Evolutionary conservation across 2,888 invertebrate species (phyloP).

Genomic region (Trimorus sp.): DNA sequence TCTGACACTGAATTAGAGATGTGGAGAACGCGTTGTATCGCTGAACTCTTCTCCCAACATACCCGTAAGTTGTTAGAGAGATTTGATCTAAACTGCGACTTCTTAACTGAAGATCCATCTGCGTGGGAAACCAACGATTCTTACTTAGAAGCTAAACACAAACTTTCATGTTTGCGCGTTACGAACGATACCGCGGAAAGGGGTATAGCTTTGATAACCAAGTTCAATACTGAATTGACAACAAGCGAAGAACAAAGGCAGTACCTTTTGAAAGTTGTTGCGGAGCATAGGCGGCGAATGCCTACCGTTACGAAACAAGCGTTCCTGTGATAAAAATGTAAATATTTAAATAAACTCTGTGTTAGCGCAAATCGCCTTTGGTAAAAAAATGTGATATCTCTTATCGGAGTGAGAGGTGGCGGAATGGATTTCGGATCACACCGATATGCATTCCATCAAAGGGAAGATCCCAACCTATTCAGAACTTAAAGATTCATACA

Average conservation of each 20-base stretch:
- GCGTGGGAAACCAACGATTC: not conserved
- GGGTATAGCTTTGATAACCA: not conserved
- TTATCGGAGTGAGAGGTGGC: too few relatives aligned
- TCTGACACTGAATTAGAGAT: not conserved
- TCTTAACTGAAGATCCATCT: not conserved
- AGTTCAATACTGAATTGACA: not conserved
- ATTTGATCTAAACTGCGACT: conserved; percentile 2
- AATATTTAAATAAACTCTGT: too few relatives aligned
- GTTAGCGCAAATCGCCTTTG: too few relatives aligned
- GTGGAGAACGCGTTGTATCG: not conserved
- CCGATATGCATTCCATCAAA: too few relatives aligned
- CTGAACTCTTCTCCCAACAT: not conserved
- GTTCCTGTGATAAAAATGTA: not conserved
- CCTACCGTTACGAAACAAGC: not conserved
- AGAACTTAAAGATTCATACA: too few relatives aligned
- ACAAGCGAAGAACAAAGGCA: not conserved
- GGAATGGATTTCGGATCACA: too few relatives aligned
- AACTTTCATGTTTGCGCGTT: not conserved
- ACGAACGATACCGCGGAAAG: conserved; percentile 3
- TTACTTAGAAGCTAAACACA: not conserved
- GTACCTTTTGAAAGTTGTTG: conserved; percentile 1
- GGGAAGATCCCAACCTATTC: too few relatives aligned
- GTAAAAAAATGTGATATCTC: too few relatives aligned
- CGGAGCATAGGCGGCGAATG: not conserved
- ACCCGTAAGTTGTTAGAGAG: conserved; percentile 8